Conservation (phyloP, 2,113 vertebrate genomes). For the Corydoras sp. region DNA sequence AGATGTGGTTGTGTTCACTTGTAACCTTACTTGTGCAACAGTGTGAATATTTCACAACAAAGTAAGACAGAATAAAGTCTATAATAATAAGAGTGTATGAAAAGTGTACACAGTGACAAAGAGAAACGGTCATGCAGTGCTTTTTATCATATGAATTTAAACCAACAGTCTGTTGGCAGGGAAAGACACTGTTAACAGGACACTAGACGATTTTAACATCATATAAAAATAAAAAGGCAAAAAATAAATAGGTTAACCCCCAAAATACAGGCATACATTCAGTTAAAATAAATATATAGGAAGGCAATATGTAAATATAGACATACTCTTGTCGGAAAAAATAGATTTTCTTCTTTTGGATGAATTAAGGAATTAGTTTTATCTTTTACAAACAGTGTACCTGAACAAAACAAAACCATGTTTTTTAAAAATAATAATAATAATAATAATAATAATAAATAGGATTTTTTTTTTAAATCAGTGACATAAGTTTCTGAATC, state of each 20-base stretch:
- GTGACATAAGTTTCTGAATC: constrained; percentile 50
- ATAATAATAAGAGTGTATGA: constrained; percentile 21
- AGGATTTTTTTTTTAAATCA: constrained; percentile 51
- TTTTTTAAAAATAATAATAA: constrained; percentile 29
- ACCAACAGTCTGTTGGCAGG: constrained; percentile 39
- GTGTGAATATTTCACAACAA: constrained; percentile 13
- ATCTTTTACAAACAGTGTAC: constrained; percentile 66
- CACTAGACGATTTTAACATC: constrained; percentile 54
- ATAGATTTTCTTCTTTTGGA: constrained; percentile 57
- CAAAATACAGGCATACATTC: constrained; percentile 58
- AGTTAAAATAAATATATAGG: constrained; percentile 71
- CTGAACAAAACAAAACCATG: constrained; percentile 69
- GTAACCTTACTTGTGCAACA: constrained; percentile 13
- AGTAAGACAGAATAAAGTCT: constrained; percentile 6
- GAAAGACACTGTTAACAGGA: constrained; percentile 23
- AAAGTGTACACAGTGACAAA: constrained; percentile 39
- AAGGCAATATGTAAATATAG: constrained; percentile 62
- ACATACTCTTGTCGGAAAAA: constrained; percentile 62
- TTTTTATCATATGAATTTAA: constrained; percentile 57
- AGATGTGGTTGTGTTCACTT: background rate
- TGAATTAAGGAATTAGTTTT: constrained; percentile 42
- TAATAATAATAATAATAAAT: constrained; percentile 55
- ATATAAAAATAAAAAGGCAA: constrained; percentile 58
- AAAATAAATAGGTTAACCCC: constrained; percentile 69
- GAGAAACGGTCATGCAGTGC: constrained; percentile 69